Base-by-base conservation (phyloP, 2,113 vertebrate genomes). In the Anoura caudifer region DNA sequence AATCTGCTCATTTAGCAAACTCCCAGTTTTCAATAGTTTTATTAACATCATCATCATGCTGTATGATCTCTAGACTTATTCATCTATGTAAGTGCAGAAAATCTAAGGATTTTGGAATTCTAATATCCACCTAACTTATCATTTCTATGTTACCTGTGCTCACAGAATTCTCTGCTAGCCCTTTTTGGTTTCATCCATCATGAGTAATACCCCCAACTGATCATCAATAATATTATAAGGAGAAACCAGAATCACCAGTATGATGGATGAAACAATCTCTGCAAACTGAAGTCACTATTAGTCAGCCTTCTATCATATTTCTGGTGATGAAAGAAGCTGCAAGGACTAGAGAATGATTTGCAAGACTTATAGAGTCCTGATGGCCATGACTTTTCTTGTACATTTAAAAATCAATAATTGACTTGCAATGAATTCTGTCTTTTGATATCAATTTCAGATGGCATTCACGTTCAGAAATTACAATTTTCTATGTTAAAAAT, bases 261-360 rank as follows among this genome's bases (percentile, higher is more conserved):
- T 97, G 97, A 98, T 95, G 90, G 89, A 97, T 96, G 93, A 82
- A 93, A 95, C 45, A 70, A 77, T 95, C 75, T 90, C 93, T 90
- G 80, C 24, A 79, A 92, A 84, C 75, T 87, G 93, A 97, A 95
- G 91, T 70, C 93, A 94, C 87, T 79, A 85, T 97, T 70, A 93
- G 67, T 98, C 95, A 97, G 83, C 9, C 50, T 54, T 90, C 90
- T 90, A 83, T 95, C 95, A 97, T 92, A 90, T 95, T 94, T 43
- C 91, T 75, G 59, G 93, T 82, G 70, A 95, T 92, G 88, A 87
- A 81, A 92, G 87, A 86, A 76, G 45, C 87, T 94, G 22, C 84
- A 79, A 87, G 63, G 97, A 95, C 92, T 99, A 98, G 98, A 98
- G 97, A 98, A 98, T 90, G 72, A 82, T 98, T 99, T 98, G 98